A percentile compares a stretch with the other conserved stretches of the same genome.
Evolutionary conservation across 2,113 vertebrate species (phyloP).

Genomic region (Oxygymnocypris stewartii): DNA sequence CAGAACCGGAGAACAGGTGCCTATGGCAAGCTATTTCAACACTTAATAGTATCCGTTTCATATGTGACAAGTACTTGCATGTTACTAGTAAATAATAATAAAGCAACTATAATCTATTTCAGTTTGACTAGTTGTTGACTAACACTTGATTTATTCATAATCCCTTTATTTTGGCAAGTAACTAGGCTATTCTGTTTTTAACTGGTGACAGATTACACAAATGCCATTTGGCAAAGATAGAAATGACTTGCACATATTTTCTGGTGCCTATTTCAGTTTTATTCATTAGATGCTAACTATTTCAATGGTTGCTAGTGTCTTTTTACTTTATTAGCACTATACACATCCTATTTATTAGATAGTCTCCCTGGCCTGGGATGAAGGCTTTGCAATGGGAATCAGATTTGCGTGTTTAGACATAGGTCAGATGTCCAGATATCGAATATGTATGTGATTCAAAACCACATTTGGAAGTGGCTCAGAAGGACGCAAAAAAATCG

Average conservation of each 20-base stretch:
- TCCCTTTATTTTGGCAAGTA: background rate
- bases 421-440: background rate
- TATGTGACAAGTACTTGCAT: background rate
- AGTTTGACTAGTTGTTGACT: background rate
- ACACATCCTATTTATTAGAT: too few species aligned
- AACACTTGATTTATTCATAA: background rate
- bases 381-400: too few species aligned
- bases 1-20: background rate
- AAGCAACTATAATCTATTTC: background rate
- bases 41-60: background rate
- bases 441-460: too few species aligned
- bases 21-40: background rate
- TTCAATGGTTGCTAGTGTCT: background rate
- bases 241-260: background rate
- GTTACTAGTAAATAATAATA: background rate
- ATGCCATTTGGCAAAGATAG: background rate
- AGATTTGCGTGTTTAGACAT: too few species aligned
- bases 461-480: too few species aligned
- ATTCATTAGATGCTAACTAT: background rate
- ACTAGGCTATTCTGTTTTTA: background rate
- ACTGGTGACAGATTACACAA: background rate
- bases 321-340: too few species aligned
- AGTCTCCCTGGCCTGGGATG: too few species aligned
- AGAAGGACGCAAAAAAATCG: too few species aligned
- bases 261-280: background rate